Evolutionary conservation across 2,113 vertebrate genomes (phyloP).

Genomic region (Nibea albiflora): DNA sequence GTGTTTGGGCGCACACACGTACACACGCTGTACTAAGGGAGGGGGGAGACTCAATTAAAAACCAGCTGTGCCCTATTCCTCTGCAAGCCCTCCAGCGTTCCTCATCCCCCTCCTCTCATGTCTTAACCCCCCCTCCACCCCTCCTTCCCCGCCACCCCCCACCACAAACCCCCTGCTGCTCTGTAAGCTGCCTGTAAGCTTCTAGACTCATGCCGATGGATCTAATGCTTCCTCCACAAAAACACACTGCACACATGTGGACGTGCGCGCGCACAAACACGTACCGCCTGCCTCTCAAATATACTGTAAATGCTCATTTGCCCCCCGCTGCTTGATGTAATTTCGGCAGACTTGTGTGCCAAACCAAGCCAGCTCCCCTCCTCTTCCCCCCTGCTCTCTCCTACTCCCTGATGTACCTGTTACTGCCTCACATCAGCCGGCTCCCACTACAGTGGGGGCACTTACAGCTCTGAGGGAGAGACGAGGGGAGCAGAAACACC

Average conservation of each 20-base stretch:
- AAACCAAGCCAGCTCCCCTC: slow-evolving; percentile 44
- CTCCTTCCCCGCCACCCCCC: slow-evolving; percentile 56
- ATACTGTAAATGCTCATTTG: slow-evolving; percentile 77
- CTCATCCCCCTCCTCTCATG: slow-evolving; percentile 54
- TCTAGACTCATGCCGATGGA: slow-evolving; percentile 71
- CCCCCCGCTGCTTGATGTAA: slow-evolving; percentile 75
- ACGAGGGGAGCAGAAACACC: slow-evolving; percentile 26
- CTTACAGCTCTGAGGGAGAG: slow-evolving; percentile 34
- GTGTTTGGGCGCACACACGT: slow-evolving; percentile 31
- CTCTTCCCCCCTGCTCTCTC: slow-evolving; percentile 5
- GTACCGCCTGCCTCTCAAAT: slow-evolving; percentile 48
- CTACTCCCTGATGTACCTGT: slow-evolving; percentile 64
- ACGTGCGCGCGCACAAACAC: slow-evolving; percentile 13
- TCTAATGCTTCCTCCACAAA: slow-evolving; percentile 66
- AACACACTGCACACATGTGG: slow-evolving; percentile 55
- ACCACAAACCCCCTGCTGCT: slow-evolving; percentile 66
- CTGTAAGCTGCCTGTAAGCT: slow-evolving; percentile 80
- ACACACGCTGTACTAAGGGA: slow-evolving; percentile 27
- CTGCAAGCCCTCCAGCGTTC: slow-evolving; percentile 74
- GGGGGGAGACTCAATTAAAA: slow-evolving; percentile 84
- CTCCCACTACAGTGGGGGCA: slow-evolving; percentile 45
- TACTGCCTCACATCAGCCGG: slow-evolving; percentile 62
- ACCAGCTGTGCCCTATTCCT: slow-evolving; percentile 84
- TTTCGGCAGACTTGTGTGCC: slow-evolving; percentile 69
- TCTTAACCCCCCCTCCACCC: slow-evolving; percentile 56